Percentiles rank a stretch among this genome's conserved stretches.
These are phyloP conservation scores for Gryllus longicercus DNA, from an alignment of 2,888 invertebrate species.

Conservation along the genomic window DNA sequence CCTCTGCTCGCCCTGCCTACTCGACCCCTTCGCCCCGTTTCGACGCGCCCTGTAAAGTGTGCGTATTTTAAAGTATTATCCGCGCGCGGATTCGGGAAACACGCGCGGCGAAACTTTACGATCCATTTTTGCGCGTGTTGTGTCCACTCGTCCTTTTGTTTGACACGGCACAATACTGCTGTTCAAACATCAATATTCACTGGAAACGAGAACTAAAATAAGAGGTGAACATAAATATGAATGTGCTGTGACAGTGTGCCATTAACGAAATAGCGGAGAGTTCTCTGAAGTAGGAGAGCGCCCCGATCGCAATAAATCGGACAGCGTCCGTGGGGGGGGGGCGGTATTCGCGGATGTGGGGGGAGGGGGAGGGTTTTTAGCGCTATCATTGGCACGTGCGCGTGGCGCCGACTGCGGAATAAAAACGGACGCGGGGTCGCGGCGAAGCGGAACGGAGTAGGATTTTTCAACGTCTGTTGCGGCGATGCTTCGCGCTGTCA, in stretches of 20 bases:
- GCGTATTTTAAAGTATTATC: not conserved
- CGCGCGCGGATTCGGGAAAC: not conserved
- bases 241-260: not conserved
- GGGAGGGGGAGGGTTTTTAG: no score
- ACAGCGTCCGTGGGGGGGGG: not conserved
- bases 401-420: no score
- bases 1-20: no score
- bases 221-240: constrained; percentile 6
- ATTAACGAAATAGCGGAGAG: constrained; percentile 1
- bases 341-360: no score
- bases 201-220: not conserved
- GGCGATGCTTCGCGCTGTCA: no score
- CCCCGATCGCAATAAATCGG: not conserved
- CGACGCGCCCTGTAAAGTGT: not conserved
- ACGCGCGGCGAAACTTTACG: not conserved
- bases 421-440: no score
- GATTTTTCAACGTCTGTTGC: no score
- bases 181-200: not conserved
- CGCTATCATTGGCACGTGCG: no score
- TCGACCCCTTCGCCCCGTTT: not conserved
- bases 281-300: not conserved
- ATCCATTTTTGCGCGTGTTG: not conserved
- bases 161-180: not conserved
- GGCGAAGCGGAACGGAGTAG: no score
- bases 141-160: not conserved